Evolutionary conservation across 2,888 invertebrate genomes (phyloP).

Genomic region (Diogma glabrata): DNA sequence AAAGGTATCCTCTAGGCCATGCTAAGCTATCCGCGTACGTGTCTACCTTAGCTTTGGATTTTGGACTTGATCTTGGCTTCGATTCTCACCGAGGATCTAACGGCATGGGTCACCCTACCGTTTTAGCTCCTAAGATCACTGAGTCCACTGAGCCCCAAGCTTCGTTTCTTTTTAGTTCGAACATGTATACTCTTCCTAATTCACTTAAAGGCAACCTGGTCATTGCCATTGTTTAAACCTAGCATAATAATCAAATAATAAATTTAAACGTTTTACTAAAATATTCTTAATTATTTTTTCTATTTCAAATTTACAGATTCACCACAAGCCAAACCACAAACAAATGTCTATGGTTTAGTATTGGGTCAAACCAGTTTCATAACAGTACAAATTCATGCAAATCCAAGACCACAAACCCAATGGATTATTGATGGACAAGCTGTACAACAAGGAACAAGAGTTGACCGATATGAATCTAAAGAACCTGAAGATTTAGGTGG

Average conservation of each 20-base stretch:
- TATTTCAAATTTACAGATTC: constrained; percentile 40
- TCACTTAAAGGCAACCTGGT: neutral
- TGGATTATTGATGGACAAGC: constrained; percentile 52
- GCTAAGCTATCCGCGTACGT: too few species aligned
- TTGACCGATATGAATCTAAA: constrained; percentile 30
- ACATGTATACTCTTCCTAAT: too few species aligned
- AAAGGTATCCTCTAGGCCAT: too few species aligned
- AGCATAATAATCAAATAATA: too few species aligned
- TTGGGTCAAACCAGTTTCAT: constrained; percentile 59
- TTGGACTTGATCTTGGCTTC: too few species aligned
- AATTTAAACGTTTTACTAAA: constrained; percentile 11
- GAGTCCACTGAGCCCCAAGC: too few species aligned
- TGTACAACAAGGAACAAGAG: constrained; percentile 40
- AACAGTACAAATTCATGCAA: constrained; percentile 58
- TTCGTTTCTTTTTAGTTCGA: neutral
- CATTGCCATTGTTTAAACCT: too few species aligned
- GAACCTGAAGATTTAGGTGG: constrained; percentile 29
- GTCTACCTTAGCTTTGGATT: too few species aligned
- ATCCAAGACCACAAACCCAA: constrained; percentile 55
- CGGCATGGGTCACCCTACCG: too few species aligned
- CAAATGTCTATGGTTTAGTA: constrained; percentile 61
- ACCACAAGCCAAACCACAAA: constrained; percentile 46
- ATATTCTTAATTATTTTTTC: neutral
- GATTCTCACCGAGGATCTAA: too few species aligned
- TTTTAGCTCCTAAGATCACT: too few species aligned